phyloP scores from a whole-genome alignment of 2,113 vertebrate species.

The Ammodramus savannarum region DNA sequence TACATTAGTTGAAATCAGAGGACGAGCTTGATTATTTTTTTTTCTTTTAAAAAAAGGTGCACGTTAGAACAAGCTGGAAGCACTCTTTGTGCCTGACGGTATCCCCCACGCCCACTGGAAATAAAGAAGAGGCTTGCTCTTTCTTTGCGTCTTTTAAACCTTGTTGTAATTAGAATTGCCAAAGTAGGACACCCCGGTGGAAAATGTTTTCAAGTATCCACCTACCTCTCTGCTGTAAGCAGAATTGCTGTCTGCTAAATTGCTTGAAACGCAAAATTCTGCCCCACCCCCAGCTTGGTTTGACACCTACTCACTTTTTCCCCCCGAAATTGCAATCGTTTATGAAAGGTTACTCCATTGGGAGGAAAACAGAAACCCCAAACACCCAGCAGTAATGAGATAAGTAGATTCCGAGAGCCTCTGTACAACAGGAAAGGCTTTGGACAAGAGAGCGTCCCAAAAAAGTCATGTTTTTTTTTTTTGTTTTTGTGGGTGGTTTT shows the following conservation, averaged over 20 bases:
- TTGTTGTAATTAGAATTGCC: conserved; percentile 54
- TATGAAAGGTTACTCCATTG: neutral
- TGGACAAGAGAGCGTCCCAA: neutral
- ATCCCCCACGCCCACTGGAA: conserved; percentile 43
- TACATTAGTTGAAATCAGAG: conserved; percentile 69
- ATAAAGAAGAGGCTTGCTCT: conserved; percentile 17
- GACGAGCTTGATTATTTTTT: conserved; percentile 67
- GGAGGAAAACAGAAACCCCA: conserved; percentile 25
- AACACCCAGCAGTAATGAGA: neutral
- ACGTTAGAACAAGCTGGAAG: conserved; percentile 48
- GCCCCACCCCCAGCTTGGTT: conserved; percentile 9
- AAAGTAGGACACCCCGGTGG: conserved; percentile 37
- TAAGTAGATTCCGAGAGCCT: neutral
- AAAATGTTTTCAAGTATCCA: conserved; percentile 25
- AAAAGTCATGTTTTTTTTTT: neutral
- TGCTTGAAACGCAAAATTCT: conserved; percentile 27
- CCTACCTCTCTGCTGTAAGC: conserved; percentile 21
- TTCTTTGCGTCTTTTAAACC: conserved; percentile 29
- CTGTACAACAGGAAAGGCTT: neutral
- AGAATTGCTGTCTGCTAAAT: conserved; percentile 17
- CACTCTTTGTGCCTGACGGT: conserved; percentile 1
- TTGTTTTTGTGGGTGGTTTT: no score
- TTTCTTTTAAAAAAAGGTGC: conserved; percentile 75
- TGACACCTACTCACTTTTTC: neutral
- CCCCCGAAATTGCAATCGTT: neutral